Percentiles rank a stretch among this genome's conserved stretches.
These are phyloP conservation scores for Apis florea DNA, from an alignment of 1,140 invertebrate species.

Conservation along the genomic window DNA sequence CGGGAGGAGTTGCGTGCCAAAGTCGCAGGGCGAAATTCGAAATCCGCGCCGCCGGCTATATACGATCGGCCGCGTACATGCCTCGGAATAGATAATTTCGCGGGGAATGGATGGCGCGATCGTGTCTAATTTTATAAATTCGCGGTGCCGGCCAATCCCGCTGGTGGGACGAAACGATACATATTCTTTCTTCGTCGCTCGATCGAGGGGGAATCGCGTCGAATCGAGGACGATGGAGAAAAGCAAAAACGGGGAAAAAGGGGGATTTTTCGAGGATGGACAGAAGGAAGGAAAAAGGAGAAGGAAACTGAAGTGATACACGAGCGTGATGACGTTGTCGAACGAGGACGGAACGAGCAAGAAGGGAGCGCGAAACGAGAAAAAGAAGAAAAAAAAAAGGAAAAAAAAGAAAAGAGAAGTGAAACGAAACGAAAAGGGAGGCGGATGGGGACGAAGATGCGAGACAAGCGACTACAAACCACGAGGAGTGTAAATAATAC, in stretches of 20 bases:
- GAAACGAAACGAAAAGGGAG: slow-evolving; percentile 30
- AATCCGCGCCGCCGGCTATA: slow-evolving; percentile 70
- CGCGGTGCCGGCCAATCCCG: slow-evolving; percentile 4
- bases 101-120: slow-evolving; percentile 45
- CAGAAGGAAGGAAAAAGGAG: not conserved
- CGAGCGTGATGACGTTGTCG: slow-evolving; percentile 26
- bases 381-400: slow-evolving; percentile 40
- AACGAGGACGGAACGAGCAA: slow-evolving; percentile 6
- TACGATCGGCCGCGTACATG: slow-evolving; percentile 54
- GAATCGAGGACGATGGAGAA: not conserved
- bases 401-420: slow-evolving; percentile 15
- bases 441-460: slow-evolving; percentile 42
- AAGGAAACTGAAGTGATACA: too few relatives aligned
- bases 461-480: slow-evolving; percentile 67
- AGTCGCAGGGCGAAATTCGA: slow-evolving; percentile 64
- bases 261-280: not conserved
- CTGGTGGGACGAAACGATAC: not conserved
- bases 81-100: slow-evolving; percentile 73
- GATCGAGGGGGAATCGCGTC: not conserved
- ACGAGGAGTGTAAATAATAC: slow-evolving; percentile 81
- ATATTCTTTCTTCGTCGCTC: not conserved
- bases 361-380: slow-evolving; percentile 24
- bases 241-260: not conserved
- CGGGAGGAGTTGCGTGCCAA: slow-evolving; percentile 50
- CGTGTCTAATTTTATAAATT: slow-evolving; percentile 64